Evolutionary conservation across 1,140 invertebrate genomes (phyloP).

Genomic region (Procambarus virginalis): DNA sequence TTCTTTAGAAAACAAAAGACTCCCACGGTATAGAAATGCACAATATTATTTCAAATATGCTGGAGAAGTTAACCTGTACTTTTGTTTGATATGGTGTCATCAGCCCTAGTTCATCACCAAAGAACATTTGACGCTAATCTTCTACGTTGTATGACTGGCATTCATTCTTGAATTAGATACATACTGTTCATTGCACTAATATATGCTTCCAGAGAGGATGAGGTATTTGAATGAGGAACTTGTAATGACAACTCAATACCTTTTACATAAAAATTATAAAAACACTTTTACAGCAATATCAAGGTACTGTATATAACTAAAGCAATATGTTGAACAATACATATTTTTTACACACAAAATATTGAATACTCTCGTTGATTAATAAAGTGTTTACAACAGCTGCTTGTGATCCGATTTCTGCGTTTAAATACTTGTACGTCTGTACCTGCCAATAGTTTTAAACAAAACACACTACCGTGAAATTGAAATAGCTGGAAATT

Average conservation of each 20-base stretch:
- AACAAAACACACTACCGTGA: too few species aligned
- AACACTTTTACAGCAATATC: too few species aligned
- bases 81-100: not conserved
- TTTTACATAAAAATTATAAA: not conserved
- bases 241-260: not conserved
- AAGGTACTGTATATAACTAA: too few species aligned
- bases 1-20: not conserved
- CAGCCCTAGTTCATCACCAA: not conserved
- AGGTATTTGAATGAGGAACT: not conserved
- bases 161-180: not conserved
- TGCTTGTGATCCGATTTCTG: too few species aligned
- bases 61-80: not conserved
- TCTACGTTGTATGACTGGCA: not conserved
- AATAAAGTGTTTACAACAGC: too few species aligned
- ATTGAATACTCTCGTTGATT: too few species aligned
- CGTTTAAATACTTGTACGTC: too few species aligned
- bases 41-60: not conserved
- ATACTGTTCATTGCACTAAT: not conserved
- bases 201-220: not conserved
- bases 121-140: not conserved
- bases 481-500: too few species aligned
- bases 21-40: not conserved
- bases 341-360: too few species aligned
- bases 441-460: too few species aligned
- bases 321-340: too few species aligned